Conservation (phyloP, 2,888 invertebrate genomes). For the Hypomecis punctinalis region DNA sequence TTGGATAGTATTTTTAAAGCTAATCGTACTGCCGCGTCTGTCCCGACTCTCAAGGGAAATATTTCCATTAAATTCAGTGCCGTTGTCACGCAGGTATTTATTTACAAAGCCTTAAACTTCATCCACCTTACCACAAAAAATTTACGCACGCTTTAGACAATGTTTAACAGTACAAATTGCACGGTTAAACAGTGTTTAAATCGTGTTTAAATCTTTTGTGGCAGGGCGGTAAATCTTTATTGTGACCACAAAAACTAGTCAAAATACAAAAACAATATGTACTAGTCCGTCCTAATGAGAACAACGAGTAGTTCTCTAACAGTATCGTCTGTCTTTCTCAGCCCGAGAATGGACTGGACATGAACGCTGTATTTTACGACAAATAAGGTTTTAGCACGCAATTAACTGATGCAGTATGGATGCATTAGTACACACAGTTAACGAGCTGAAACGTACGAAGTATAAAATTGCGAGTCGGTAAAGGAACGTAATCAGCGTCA, state of each 20-base stretch:
- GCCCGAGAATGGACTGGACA: slow-evolving; percentile 10
- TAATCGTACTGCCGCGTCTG: background rate
- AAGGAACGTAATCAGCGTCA: slow-evolving; percentile 43
- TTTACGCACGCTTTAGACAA: too few relatives aligned
- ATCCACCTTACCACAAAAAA: rapidly evolving
- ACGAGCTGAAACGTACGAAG: slow-evolving; percentile 26
- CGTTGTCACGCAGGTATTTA: background rate
- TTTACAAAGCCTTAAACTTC: background rate
- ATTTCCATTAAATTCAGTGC: background rate
- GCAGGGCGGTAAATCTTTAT: too few relatives aligned
- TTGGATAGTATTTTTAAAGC: slow-evolving; percentile 9
- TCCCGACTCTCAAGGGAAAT: background rate
- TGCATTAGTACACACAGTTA: slow-evolving; percentile 32
- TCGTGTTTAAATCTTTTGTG: too few relatives aligned
- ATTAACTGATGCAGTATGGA: slow-evolving; percentile 24
- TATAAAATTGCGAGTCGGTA: slow-evolving; percentile 27
- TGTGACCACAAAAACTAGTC: too few relatives aligned
- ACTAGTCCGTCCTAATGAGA: too few relatives aligned
- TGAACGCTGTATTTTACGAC: slow-evolving; percentile 30
- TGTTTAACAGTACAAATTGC: too few relatives aligned
- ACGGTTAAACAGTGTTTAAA: too few relatives aligned
- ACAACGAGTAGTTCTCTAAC: slow-evolving; percentile 33
- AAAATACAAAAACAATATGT: too few relatives aligned
- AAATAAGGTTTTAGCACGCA: slow-evolving; percentile 35
- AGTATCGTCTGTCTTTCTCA: slow-evolving; percentile 36